These are phyloP conservation scores for Hecatera dysodea DNA, from an alignment of 2,888 invertebrate genomes.

Conservation along the genomic window DNA sequence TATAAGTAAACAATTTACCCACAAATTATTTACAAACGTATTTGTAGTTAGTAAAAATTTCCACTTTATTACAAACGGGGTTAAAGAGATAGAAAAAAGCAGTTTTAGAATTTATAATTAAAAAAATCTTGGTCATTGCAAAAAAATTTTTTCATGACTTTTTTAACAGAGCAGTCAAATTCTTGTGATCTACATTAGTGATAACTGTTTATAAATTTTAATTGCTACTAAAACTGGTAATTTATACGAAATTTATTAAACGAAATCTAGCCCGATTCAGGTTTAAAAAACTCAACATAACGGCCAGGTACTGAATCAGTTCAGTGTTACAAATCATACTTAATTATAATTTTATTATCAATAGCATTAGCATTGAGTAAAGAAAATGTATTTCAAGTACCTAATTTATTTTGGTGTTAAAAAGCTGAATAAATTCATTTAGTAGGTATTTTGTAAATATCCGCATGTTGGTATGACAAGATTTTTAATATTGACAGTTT, in stretches of 20 bases:
- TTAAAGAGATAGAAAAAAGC: neutral
- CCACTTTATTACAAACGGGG: neutral
- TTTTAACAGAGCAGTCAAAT: constrained; percentile 14
- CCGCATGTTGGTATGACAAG: constrained; percentile 46
- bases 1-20: constrained; percentile 68
- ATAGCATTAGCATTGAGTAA: constrained; percentile 71
- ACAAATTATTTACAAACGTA: constrained; percentile 66
- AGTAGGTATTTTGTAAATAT: constrained; percentile 44
- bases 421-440: constrained; percentile 46
- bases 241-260: constrained; percentile 52
- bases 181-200: constrained; percentile 25
- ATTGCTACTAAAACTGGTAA: constrained; percentile 46
- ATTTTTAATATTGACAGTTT: constrained; percentile 2
- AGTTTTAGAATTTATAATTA: constrained; percentile 12
- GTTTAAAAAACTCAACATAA: constrained; percentile 44
- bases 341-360: constrained; percentile 67
- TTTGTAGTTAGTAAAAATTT: constrained; percentile 19
- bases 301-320: constrained; percentile 31
- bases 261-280: constrained; percentile 45
- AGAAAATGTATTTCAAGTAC: constrained; percentile 61
- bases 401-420: constrained; percentile 46
- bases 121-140: constrained; percentile 5
- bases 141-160: neutral
- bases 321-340: constrained; percentile 53
- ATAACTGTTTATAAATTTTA: constrained; percentile 45